These are phyloP conservation scores for Limnephilus marmoratus DNA, from an alignment of 2,888 invertebrate genomes.

Conservation along the genomic window DNA sequence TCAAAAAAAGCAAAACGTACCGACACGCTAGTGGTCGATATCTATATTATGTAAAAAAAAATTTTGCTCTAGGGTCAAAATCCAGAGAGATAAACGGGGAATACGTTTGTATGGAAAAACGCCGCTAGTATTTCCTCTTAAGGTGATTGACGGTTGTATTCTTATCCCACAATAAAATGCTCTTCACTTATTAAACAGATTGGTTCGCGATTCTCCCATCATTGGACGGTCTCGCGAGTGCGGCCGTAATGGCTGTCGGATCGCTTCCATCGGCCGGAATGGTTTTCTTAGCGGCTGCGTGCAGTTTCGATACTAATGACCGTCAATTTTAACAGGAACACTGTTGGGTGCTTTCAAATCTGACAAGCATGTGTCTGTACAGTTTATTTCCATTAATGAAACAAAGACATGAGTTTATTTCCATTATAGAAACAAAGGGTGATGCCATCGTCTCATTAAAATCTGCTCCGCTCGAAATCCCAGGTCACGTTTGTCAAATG, in stretches of 20 bases:
- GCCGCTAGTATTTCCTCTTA: too few species aligned
- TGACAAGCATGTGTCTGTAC: not conserved
- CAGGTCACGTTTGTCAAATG: not conserved
- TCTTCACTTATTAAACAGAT: conserved; percentile 5
- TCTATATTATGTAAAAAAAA: too few species aligned
- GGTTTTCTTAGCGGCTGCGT: not conserved
- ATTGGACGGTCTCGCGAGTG: not conserved
- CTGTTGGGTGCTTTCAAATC: not conserved
- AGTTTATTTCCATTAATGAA: too few species aligned
- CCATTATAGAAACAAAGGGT: not conserved
- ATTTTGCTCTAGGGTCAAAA: too few species aligned
- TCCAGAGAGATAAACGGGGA: too few species aligned
- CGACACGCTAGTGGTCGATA: too few species aligned
- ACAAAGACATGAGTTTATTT: not conserved
- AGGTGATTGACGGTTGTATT: conserved; percentile 24
- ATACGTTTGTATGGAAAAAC: too few species aligned
- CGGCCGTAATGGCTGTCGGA: not conserved
- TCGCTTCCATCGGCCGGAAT: not conserved
- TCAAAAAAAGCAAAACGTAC: too few species aligned
- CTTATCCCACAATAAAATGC: not conserved
- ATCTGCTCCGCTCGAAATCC: not conserved
- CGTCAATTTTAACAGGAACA: conserved; percentile 2
- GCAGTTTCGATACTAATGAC: not conserved
- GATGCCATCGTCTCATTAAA: not conserved
- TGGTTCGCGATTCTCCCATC: conserved; percentile 4